Percentiles rank a stretch among this genome's conserved stretches.
Conservation (phyloP, 2,797 vertebrate genomes). For the Rhinatrema bivittatum region DNA sequence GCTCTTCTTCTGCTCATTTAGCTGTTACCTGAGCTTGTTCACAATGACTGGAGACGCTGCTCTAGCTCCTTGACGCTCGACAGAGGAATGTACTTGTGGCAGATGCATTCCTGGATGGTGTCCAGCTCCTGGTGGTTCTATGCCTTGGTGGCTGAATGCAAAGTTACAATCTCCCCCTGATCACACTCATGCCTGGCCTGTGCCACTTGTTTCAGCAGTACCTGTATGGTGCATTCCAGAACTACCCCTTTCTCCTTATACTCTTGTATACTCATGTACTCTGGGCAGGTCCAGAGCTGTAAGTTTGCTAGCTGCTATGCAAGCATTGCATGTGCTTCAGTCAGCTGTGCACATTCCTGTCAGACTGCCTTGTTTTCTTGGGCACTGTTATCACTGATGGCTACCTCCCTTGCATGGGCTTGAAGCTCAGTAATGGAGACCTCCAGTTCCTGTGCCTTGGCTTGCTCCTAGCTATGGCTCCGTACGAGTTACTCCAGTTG, state of each 20-base stretch:
- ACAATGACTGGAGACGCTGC: constrained; percentile 52
- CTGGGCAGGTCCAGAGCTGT: constrained; percentile 51
- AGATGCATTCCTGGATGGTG: constrained; percentile 84
- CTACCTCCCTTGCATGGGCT: no score
- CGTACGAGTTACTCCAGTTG: constrained; percentile 66
- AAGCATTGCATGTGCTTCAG: constrained; percentile 52
- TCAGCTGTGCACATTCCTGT: constrained; percentile 6
- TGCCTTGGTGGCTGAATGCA: constrained; percentile 76
- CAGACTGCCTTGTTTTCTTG: constrained; percentile 2
- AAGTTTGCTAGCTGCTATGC: constrained; percentile 41
- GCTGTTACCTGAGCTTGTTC: constrained; percentile 55
- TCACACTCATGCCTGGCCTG: constrained; percentile 37
- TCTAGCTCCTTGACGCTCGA: constrained; percentile 69
- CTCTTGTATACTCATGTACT: constrained; percentile 61
- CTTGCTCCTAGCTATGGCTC: constrained; percentile 47
- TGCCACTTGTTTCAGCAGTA: constrained; percentile 5
- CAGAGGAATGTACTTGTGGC: constrained; percentile 74
- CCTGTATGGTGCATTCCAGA: no score
- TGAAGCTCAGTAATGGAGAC: no score
- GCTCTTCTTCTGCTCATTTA: constrained; percentile 56
- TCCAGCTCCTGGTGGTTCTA: constrained; percentile 87
- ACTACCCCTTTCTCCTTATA: constrained; percentile 47
- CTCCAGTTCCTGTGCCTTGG: constrained; percentile 46
- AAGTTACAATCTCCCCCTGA: constrained; percentile 61
- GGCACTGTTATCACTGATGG: no score